Percentiles rank a stretch among this genome's conserved stretches.
Evolutionary conservation across 2,888 invertebrate species (phyloP).

Genomic region (Gastrophysa polygoni): DNA sequence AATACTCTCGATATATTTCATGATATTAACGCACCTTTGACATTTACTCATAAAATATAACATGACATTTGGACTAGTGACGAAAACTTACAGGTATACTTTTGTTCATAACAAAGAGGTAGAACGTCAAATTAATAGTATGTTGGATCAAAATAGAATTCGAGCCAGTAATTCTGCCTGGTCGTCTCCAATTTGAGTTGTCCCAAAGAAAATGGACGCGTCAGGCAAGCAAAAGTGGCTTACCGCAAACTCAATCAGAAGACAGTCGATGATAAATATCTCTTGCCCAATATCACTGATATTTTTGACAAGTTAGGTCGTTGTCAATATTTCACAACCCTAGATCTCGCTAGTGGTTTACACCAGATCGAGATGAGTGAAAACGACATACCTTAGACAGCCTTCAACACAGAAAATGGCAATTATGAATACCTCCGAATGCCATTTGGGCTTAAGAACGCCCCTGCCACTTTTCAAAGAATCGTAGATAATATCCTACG

Average conservation of each 20-base stretch:
- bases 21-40: too few species aligned
- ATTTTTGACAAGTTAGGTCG: constrained; percentile 17
- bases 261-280: constrained; percentile 17
- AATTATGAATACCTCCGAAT: constrained; percentile 17
- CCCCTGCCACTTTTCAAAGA: constrained; percentile 27
- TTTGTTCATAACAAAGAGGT: constrained; percentile 39
- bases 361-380: constrained; percentile 31
- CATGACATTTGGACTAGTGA: too few species aligned
- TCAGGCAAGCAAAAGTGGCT: constrained; percentile 21
- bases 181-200: constrained; percentile 23
- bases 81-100: constrained; percentile 41
- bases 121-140: constrained; percentile 25
- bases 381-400: constrained; percentile 22
- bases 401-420: constrained; percentile 20
- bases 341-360: constrained; percentile 25
- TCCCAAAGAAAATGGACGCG: constrained; percentile 27
- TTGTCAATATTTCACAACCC: constrained; percentile 14
- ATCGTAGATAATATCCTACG: constrained; percentile 26
- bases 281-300: constrained; percentile 15
- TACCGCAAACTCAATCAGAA: constrained; percentile 17
- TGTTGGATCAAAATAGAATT: constrained; percentile 22
- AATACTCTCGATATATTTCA: too few species aligned
- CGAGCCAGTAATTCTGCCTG: constrained; percentile 18
- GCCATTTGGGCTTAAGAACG: constrained; percentile 28
- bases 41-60: too few species aligned